These are phyloP conservation scores for Nannospalax galili DNA, from an alignment of 2,113 vertebrate species.

Conservation along the genomic window DNA sequence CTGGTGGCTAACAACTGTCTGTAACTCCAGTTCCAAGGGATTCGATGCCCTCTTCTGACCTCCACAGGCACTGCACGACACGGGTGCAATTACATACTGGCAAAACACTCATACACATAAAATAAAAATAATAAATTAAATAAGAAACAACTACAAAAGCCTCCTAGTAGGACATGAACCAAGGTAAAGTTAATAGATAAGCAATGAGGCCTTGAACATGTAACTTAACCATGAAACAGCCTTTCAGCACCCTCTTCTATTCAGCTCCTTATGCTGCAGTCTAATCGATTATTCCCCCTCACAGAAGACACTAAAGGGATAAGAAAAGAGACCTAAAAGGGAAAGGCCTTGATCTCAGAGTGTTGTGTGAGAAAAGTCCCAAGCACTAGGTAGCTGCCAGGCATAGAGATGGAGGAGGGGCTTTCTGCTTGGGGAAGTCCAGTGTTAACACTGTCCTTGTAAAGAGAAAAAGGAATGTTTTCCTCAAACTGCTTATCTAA, in stretches of 20 bases:
- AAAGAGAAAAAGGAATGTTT: conserved; percentile 35
- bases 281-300: neutral
- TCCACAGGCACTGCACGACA: too few relatives aligned
- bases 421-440: conserved; percentile 56
- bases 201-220: neutral
- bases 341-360: neutral
- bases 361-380: conserved; percentile 25
- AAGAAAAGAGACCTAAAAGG: neutral
- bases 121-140: too few relatives aligned
- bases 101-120: too few relatives aligned
- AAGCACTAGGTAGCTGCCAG: neutral
- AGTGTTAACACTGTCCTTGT: conserved; percentile 35
- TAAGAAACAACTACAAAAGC: neutral
- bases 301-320: neutral
- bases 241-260: neutral
- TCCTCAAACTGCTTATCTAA: conserved; percentile 63
- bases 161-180: neutral
- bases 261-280: neutral
- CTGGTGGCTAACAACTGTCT: too few relatives aligned
- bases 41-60: too few relatives aligned
- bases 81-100: too few relatives aligned
- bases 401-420: neutral
- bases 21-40: too few relatives aligned
- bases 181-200: conserved; percentile 39
- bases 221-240: neutral